Evolutionary conservation across 2,888 invertebrate genomes (phyloP), one percentile per base, ranked within the genome.

Genomic region (Caenorhabditis sinica): DNA sequence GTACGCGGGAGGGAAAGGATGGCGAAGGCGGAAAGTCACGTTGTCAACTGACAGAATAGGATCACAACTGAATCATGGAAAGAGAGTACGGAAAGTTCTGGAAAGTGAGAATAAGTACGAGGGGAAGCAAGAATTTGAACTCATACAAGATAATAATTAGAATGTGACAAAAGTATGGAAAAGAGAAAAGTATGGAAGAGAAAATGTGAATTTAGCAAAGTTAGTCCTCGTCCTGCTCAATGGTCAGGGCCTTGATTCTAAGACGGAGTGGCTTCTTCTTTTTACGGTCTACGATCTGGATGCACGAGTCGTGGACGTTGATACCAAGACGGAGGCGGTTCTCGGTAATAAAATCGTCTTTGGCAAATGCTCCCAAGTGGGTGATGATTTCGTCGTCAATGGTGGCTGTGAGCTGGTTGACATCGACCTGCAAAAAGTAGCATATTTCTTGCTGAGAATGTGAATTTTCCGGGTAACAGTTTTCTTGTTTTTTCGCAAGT

Each of bases 311-410:
- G 11, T 82, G 53, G 13, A 91, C 73, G 15, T 65, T 45, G 20
- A 91, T 65, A 0, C 45, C 65, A 17, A 91, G 77, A 36, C 85
- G 69, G 9, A 90, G 49, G 30, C 84, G 88, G 72, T 83, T 91
- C 74, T 86, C 87, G 15, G 76, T 80, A 15, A 75, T 69, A 28
- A 85, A 80, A 45, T 90, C 90, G 65, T 89, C 88, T 28, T 86
- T 72, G 17, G 88, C 82, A 66, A 91, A 91, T 0, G 90, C 86
- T 1, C 88, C 83, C 36, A 91, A 61, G 81, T 91, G 90, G 3
- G 88, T 80, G 17, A 91, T 61, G 58, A 91, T 88, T 73, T 89
- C 89, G 75, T 91, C 90, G 45, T 87, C 86, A 49, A 90, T 58
- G 0, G 61, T 66, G 9, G 86, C 76, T 23, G 84, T 72, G 28